Conservation (phyloP, 2,888 invertebrate genomes). For the Patella ulyssiponensis region DNA sequence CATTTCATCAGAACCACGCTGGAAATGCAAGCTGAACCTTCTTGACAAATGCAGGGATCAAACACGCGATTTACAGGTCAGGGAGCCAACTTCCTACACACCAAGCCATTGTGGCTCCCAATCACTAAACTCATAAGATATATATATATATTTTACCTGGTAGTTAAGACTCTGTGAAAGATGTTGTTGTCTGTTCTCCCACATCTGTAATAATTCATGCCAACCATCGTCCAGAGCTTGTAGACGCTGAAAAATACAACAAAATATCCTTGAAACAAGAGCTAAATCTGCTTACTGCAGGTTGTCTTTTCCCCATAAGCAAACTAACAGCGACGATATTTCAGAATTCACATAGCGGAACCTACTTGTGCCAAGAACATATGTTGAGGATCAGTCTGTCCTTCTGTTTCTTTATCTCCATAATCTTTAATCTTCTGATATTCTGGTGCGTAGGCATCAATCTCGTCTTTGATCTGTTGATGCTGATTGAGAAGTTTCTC, state of each 20-base stretch:
- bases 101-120: too few species aligned
- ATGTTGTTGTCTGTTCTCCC: conserved; percentile 97
- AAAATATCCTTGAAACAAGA: background rate
- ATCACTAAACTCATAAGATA: too few species aligned
- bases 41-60: too few species aligned
- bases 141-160: conserved; percentile 52
- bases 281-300: background rate
- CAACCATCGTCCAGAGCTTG: conserved; percentile 99
- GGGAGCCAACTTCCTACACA: too few species aligned
- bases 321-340: background rate
- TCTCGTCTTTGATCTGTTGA: conserved; percentile 98
- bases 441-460: conserved; percentile 98
- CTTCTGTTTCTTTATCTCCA: conserved; percentile 80
- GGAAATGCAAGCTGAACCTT: too few species aligned
- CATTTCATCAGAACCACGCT: too few species aligned
- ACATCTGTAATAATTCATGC: conserved; percentile 99
- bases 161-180: conserved; percentile 92
- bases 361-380: conserved; percentile 95
- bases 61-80: too few species aligned
- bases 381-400: conserved; percentile 95
- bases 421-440: conserved; percentile 99
- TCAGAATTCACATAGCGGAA: background rate
- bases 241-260: conserved; percentile 77
- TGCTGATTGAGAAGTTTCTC: conserved; percentile 97
- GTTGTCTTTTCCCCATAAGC: background rate